phyloP scores from a whole-genome alignment of 2,113 vertebrate species.

The Chunga burmeisteri region DNA sequence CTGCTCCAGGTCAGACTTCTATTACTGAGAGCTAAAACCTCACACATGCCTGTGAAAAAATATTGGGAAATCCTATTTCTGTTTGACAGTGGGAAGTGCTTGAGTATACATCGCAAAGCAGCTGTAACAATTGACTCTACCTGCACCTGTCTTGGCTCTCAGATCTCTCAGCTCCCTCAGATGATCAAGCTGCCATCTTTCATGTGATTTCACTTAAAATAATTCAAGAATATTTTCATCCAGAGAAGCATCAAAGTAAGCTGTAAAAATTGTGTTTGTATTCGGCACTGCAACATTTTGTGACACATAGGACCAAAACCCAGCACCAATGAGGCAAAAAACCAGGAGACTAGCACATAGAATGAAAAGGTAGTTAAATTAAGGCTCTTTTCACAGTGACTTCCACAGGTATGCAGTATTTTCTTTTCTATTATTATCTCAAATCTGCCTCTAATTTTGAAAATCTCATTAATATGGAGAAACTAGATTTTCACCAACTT shows the following conservation, averaged over 20 bases:
- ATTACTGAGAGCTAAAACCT: background rate
- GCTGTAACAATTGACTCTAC: conserved; percentile 2
- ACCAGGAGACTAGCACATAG: background rate
- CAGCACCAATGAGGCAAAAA: background rate
- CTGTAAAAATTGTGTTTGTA: background rate
- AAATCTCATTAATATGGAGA: background rate
- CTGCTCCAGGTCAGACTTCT: background rate
- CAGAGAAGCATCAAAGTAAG: background rate
- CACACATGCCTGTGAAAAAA: background rate
- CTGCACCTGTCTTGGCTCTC: background rate
- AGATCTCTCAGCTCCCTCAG: background rate
- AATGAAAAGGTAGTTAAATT: background rate
- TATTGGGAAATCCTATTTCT: background rate
- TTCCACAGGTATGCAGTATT: background rate
- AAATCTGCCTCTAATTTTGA: background rate
- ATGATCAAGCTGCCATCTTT: background rate
- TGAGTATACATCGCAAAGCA: background rate
- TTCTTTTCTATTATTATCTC: background rate
- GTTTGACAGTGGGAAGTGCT: background rate
- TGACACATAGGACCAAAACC: background rate
- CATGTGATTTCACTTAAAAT: background rate
- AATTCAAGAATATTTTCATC: background rate
- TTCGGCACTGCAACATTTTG: background rate
- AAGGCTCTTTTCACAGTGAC: background rate
- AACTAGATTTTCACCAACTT: background rate